These are phyloP conservation scores for Bubo scandiacus DNA, from an alignment of 2,113 vertebrate genomes.

Conservation along the genomic window DNA sequence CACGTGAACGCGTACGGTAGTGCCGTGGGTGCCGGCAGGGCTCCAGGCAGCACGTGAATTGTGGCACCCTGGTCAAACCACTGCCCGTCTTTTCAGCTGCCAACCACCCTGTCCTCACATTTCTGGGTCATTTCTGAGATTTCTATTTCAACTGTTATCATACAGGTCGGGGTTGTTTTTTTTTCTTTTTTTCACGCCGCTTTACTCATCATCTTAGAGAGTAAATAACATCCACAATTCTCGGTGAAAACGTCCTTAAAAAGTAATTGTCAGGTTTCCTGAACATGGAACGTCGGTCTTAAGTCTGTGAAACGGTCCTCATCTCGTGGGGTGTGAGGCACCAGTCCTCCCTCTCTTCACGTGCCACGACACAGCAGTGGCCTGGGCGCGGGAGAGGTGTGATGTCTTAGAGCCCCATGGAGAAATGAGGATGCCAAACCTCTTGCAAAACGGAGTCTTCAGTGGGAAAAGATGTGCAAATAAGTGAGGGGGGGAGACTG, in stretches of 20 bases:
- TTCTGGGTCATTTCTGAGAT: neutral
- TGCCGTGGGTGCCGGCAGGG: neutral
- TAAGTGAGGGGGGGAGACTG: neutral
- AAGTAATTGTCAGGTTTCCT: neutral
- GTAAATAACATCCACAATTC: constrained; percentile 37
- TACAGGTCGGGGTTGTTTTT: neutral
- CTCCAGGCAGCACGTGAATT: neutral
- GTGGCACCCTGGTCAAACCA: neutral
- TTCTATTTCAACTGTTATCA: constrained; percentile 16
- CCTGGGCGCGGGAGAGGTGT: accelerated
- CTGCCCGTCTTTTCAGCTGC: neutral
- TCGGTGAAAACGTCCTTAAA: neutral
- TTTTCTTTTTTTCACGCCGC: neutral
- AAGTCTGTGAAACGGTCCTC: neutral
- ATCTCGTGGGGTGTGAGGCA: neutral
- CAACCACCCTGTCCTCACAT: neutral
- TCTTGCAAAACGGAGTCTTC: neutral
- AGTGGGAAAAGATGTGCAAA: constrained; percentile 31
- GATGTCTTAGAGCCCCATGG: neutral
- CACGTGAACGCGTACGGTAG: neutral
- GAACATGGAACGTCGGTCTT: neutral
- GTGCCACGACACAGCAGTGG: neutral
- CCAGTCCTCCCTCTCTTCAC: neutral
- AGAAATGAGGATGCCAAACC: neutral
- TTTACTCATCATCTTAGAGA: constrained; percentile 7